A percentile compares a stretch with the other conserved stretches of the same genome.
phyloP scores from a whole-genome alignment of 2,113 vertebrate species.

The Psammodynastes pulverulentus region DNA sequence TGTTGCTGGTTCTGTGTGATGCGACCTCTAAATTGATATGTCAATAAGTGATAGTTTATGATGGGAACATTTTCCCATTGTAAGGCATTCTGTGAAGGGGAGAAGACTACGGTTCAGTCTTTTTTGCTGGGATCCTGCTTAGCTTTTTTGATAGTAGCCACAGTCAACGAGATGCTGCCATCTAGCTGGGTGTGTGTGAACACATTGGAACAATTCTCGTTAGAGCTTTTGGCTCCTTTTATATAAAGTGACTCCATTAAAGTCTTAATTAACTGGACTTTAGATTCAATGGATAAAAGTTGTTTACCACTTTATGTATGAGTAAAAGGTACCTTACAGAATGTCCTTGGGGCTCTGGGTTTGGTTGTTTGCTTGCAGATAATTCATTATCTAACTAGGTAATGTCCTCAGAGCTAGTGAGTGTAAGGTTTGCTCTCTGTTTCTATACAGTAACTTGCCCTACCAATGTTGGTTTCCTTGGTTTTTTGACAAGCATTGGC shows the following conservation, averaged over 20 bases:
- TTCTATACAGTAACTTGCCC: neutral
- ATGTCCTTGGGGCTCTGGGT: neutral
- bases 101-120: neutral
- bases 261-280: neutral
- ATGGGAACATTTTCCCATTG: slow-evolving; percentile 26
- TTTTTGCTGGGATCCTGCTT: neutral
- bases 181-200: neutral
- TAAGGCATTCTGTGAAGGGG: neutral
- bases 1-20: slow-evolving; percentile 26
- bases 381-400: neutral
- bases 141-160: neutral
- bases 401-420: neutral
- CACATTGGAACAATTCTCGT: neutral
- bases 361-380: neutral
- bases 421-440: neutral
- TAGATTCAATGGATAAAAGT: neutral
- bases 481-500: neutral
- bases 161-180: neutral
- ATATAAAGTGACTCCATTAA: neutral
- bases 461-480: neutral
- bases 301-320: neutral
- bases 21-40: slow-evolving; percentile 11
- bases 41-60: slow-evolving; percentile 11
- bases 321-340: neutral
- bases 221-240: neutral